A percentile compares a stretch with the other conserved stretches of the same genome.
Evolutionary conservation across 2,888 invertebrate species (phyloP).

Genomic region (Endomychus coccineus): DNA sequence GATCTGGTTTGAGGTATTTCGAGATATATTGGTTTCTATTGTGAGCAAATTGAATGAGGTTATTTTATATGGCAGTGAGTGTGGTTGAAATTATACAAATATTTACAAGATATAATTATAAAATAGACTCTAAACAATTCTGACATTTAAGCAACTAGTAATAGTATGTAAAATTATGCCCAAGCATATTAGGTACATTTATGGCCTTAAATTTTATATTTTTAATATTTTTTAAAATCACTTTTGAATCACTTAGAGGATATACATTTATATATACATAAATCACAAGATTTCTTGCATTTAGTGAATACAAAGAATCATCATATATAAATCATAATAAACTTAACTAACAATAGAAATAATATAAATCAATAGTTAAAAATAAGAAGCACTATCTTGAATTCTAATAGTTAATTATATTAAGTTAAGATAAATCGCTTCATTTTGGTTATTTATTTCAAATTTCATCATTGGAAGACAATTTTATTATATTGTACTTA

Average conservation of each 20-base stretch:
- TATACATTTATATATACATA: slow-evolving; percentile 9
- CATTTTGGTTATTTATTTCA: too few species aligned
- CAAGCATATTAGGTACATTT: slow-evolving; percentile 27
- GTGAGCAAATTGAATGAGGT: slow-evolving; percentile 9
- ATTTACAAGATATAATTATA: neutral
- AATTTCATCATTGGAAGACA: too few species aligned
- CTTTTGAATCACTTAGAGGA: slow-evolving; percentile 23
- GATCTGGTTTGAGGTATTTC: slow-evolving; percentile 29
- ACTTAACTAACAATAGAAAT: neutral
- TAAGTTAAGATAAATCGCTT: too few species aligned
- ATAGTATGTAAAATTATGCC: slow-evolving; percentile 19
- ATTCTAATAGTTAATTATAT: too few species aligned
- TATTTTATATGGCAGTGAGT: slow-evolving; percentile 23
- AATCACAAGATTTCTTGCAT: slow-evolving; percentile 19
- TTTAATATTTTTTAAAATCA: slow-evolving; percentile 25
- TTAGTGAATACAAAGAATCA: slow-evolving; percentile 16
- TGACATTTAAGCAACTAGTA: slow-evolving; percentile 19
- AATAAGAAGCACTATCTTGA: neutral
- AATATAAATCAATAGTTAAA: neutral
- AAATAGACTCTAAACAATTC: too few species aligned
- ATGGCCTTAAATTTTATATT: slow-evolving; percentile 23
- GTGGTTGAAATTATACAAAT: slow-evolving; percentile 15
- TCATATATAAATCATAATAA: slow-evolving; percentile 1
- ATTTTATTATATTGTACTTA: too few species aligned
- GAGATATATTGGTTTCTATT: slow-evolving; percentile 15